Base-by-base conservation (phyloP, 2,888 invertebrate genomes). In the Drosophila anomelani region DNA sequence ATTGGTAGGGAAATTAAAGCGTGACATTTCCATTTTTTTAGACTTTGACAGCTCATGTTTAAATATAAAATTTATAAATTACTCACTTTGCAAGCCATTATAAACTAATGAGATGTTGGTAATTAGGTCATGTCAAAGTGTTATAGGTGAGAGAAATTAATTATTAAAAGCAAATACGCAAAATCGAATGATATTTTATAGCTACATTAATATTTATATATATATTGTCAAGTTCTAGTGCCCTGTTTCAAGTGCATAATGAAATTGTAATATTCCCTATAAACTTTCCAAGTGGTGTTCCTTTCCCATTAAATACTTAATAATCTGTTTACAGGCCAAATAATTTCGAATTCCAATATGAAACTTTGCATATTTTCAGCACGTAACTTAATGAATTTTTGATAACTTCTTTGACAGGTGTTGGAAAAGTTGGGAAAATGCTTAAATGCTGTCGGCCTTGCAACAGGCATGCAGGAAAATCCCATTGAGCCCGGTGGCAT, bases 401-500 rank as follows among this genome's bases (percentile, higher is more conserved):
- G 47, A 64, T 26, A 17, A 12, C 5, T 34, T 23, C 47, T 39
- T 47, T 39, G 62, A 32, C 62, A 60, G 29, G 63, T 41, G 49
- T 41, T 47, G 13, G 20, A 55, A 55, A 15, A 32, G 38, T 39
- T 39, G 29, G 29, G 1, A 26, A 26, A 58, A 59, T 20, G 20
- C 43, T 55, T 17, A 53, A 53, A 41, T 43, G 17, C 36, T 46
- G 36, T 64, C 17, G 23, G 26, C 15, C 47, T 39, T 49, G 47
- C 47, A 57, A 34, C 47, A n/a, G 51, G 20, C 34, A 20, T 51
- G 34, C 51, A 34, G 20, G 34, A 66, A 49, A 62, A 64, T n/a
- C 49, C 49, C 64, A 64, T 67, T 64, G 74, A 71, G 67, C 56
- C 17, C 17, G 55, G 61, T 29, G 71, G 81, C 62, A 56, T 68